Evolutionary conservation across 1,140 invertebrate species (phyloP).

Genomic region (Polypedilum vanderplanki): DNA sequence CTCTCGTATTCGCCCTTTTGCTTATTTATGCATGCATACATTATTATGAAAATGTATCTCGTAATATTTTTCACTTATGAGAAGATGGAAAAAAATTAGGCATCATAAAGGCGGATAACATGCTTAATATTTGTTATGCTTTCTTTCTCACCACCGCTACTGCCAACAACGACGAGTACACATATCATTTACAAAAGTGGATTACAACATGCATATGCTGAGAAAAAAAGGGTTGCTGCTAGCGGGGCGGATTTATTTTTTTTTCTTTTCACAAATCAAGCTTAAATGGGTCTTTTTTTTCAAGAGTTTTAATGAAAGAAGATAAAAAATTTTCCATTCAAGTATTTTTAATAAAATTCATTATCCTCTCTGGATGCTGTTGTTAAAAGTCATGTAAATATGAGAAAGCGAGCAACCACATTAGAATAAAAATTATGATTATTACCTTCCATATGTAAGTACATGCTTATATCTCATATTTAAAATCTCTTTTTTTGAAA

Average conservation of each 20-base stretch:
- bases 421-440: constrained; percentile 26
- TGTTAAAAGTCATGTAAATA: background rate
- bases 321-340: background rate
- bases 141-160: too few relatives aligned
- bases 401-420: constrained; percentile 21
- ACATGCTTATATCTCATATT: constrained; percentile 7
- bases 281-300: background rate
- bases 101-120: too few relatives aligned
- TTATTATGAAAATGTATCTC: background rate
- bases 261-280: background rate
- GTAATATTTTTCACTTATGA: background rate
- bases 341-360: constrained; percentile 22
- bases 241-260: too few relatives aligned
- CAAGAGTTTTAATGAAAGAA: constrained; percentile 8
- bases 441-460: constrained; percentile 7
- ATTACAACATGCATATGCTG: too few relatives aligned
- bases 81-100: background rate
- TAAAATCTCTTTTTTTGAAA: background rate
- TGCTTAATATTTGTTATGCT: too few relatives aligned
- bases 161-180: too few relatives aligned
- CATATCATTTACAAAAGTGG: too few relatives aligned
- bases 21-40: background rate
- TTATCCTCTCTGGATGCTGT: background rate
- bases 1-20: background rate
- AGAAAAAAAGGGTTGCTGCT: too few relatives aligned